A percentile compares a stretch with the other conserved stretches of the same genome.
These are phyloP conservation scores for Rhagonycha fulva DNA, from an alignment of 2,888 invertebrate species.

Conservation along the genomic window DNA sequence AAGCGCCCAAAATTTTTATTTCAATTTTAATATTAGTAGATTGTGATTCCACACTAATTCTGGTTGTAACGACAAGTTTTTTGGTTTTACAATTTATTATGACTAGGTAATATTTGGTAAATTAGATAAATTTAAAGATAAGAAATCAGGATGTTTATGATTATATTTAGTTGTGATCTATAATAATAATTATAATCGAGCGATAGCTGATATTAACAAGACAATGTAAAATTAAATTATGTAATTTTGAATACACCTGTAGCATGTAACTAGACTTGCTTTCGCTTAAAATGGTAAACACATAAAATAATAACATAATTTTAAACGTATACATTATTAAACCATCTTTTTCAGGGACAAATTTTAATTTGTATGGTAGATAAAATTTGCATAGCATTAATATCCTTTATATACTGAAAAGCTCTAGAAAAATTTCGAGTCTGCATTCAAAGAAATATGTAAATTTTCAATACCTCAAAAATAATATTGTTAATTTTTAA, in stretches of 20 bases:
- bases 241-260: not conserved
- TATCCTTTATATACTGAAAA: not conserved
- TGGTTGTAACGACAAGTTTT: too few species aligned
- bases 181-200: not conserved
- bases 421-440: not conserved
- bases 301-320: too few species aligned
- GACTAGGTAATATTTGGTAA: too few species aligned
- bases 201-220: not conserved
- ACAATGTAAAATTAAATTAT: not conserved
- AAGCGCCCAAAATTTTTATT: too few species aligned
- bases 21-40: too few species aligned
- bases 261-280: not conserved
- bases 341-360: too few species aligned
- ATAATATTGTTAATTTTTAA: not conserved
- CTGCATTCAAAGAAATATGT: not conserved
- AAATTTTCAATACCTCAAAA: not conserved
- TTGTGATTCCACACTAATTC: too few species aligned
- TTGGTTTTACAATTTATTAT: too few species aligned
- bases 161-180: not conserved
- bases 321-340: too few species aligned
- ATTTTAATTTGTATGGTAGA: not conserved
- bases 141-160: too few species aligned
- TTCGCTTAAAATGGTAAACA: not conserved
- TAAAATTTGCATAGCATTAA: not conserved
- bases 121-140: too few species aligned